These are phyloP conservation scores for Sylvilagus floridanus DNA, from an alignment of 2,797 vertebrate species.

Conservation along the genomic window DNA sequence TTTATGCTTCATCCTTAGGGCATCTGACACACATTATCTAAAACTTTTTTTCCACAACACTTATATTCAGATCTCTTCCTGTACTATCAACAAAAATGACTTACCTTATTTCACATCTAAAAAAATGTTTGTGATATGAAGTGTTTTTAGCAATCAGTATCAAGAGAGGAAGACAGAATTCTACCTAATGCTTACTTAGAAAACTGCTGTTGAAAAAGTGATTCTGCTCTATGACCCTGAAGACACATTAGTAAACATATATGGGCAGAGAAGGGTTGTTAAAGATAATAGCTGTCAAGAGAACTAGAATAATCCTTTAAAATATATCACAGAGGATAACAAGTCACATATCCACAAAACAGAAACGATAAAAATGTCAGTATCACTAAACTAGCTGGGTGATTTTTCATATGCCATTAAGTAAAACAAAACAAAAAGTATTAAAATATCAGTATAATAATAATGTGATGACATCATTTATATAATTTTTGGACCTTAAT, in stretches of 20 bases:
- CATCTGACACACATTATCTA: conserved; percentile 26
- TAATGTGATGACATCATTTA: not conserved
- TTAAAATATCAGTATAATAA: not conserved
- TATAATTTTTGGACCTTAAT: not conserved
- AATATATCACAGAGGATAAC: not conserved
- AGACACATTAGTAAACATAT: conserved; percentile 29
- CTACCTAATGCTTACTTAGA: conserved; percentile 36
- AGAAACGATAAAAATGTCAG: not conserved
- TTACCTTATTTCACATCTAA: conserved; percentile 51
- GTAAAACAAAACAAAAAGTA: not conserved
- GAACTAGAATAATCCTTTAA: conserved; percentile 53
- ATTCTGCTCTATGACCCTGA: conserved; percentile 45
- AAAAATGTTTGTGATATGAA: conserved; percentile 50
- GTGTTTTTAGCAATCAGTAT: conserved; percentile 55
- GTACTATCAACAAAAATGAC: conserved; percentile 45
- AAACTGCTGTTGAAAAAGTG: conserved; percentile 49
- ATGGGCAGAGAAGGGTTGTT: conserved; percentile 18
- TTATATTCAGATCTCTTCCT: conserved; percentile 53
- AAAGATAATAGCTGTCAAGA: conserved; percentile 40
- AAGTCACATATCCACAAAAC: not conserved
- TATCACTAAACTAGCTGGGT: conserved; percentile 16
- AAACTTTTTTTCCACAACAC: conserved; percentile 53
- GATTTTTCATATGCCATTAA: not conserved
- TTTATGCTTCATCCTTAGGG: not conserved
- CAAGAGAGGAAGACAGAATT: conserved; percentile 50